A percentile compares a stretch with the other conserved stretches of the same genome.
phyloP scores from a whole-genome alignment of 2,888 invertebrate species.

The Unio delphinus region DNA sequence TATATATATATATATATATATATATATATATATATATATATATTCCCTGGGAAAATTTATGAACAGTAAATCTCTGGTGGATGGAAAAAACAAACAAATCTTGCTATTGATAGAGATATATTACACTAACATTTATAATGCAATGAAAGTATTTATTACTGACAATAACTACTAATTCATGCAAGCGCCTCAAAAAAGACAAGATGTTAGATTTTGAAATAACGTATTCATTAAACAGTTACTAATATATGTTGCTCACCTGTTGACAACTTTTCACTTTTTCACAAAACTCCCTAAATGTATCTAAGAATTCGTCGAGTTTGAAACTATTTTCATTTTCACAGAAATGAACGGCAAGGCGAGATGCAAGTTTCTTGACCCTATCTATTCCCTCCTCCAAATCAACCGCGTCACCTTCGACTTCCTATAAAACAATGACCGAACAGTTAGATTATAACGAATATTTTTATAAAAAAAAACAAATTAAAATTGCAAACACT shows the following conservation, averaged over 20 bases:
- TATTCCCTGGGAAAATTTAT: too few relatives aligned
- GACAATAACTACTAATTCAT: background rate
- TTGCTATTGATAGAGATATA: too few relatives aligned
- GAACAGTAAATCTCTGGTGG: too few relatives aligned
- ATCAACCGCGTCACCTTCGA: slow-evolving; percentile 55
- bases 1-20: too few relatives aligned
- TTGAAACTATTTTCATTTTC: slow-evolving; percentile 92
- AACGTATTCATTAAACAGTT: background rate
- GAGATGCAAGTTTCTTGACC: slow-evolving; percentile 74
- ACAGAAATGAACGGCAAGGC: slow-evolving; percentile 93
- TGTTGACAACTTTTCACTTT: slow-evolving; percentile 70
- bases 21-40: too few relatives aligned
- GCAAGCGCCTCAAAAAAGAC: background rate
- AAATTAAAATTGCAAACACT: too few relatives aligned
- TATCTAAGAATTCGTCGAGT: slow-evolving; percentile 93
- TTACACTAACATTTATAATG: background rate
- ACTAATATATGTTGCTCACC: slow-evolving; percentile 48
- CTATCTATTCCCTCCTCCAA: slow-evolving; percentile 55
- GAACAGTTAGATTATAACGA: too few relatives aligned
- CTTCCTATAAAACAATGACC: slow-evolving; percentile 43
- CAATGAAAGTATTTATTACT: background rate
- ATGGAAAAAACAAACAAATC: too few relatives aligned
- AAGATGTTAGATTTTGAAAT: background rate
- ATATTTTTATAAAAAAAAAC: too few relatives aligned
- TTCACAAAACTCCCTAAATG: slow-evolving; percentile 89